Evolutionary conservation across 2,797 vertebrate genomes (phyloP).

Genomic region (Simalia tracyae): DNA sequence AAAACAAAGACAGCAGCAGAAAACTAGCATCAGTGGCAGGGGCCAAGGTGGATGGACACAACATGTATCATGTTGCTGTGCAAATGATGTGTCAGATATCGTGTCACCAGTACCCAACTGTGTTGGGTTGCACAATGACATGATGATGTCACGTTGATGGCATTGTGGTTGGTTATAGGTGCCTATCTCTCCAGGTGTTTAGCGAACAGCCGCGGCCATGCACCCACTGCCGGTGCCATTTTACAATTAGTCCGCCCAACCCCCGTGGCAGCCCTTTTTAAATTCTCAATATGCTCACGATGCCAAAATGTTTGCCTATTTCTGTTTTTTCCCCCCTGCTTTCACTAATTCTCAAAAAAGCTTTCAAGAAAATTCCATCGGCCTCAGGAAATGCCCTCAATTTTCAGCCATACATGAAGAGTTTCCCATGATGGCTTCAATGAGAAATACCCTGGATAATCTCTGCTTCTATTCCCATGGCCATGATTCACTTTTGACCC

Average conservation of each 20-base stretch:
- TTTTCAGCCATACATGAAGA: background rate
- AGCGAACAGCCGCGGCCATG: background rate
- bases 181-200: background rate
- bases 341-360: background rate
- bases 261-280: too few relatives aligned
- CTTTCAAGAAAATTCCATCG: background rate
- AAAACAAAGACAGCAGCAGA: background rate
- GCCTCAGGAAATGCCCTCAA: background rate
- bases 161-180: background rate
- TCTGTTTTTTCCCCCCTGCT: background rate
- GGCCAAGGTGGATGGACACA: background rate
- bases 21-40: background rate
- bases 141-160: background rate
- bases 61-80: background rate
- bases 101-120: background rate
- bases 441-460: background rate
- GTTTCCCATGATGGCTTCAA: background rate
- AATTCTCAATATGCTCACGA: background rate
- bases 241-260: background rate
- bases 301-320: background rate
- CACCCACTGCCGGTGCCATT: background rate
- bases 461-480: background rate
- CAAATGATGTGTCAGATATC: background rate
- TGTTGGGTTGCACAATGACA: background rate
- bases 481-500: background rate